Evolutionary conservation across 2,888 invertebrate species (phyloP), one percentile per base, ranked within the genome.

Genomic region (Aradus depressus): DNA sequence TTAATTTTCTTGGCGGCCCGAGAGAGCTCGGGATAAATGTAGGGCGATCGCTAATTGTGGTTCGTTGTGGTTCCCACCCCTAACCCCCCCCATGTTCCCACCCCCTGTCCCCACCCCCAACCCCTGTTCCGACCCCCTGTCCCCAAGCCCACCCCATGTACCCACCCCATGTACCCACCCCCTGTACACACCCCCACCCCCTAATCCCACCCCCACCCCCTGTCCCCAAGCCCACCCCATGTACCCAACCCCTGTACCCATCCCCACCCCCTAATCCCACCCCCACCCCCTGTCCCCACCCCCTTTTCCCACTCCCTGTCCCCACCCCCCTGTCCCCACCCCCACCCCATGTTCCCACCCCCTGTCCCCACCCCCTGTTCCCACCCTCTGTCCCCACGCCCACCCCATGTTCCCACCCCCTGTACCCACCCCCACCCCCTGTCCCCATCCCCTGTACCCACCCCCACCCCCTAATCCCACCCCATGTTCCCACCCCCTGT

Each of bases 241-340:
- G 10, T 22, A 14, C 6, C 28, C 43, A 26, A 14, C 16, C 26
- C 18, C 23, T 43, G 14, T 43, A 14, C 26, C 23, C 21, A 16
- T 35, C 32, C 23, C 35, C 21, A 10, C 21, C 45, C 35, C 35
- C 42, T 42, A n/a, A 3, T 23, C n/a, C n/a, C n/a, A n/a, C n/a
- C n/a, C n/a, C n/a, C n/a, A n/a, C n/a, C n/a, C n/a, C 16, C 35
- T 34, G 10, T 37, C 47, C 38, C 47, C 23, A 19, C 25, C 47
- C 23, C 47, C 23, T 23, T 47, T 26, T 47, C 37, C 23, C 31
- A 37, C 47, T 47, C 37, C 23, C 34, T 35, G 35, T 35, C 14
- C 37, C 37, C 22, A 23, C 37, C 35, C 18, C 23, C 14, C 22
- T 45, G 23, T 35, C 37, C 2, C 45, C 35, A 21, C 18, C 19